Conservation (phyloP, 2,797 vertebrate species). For the Zenarchopterus dispar region DNA sequence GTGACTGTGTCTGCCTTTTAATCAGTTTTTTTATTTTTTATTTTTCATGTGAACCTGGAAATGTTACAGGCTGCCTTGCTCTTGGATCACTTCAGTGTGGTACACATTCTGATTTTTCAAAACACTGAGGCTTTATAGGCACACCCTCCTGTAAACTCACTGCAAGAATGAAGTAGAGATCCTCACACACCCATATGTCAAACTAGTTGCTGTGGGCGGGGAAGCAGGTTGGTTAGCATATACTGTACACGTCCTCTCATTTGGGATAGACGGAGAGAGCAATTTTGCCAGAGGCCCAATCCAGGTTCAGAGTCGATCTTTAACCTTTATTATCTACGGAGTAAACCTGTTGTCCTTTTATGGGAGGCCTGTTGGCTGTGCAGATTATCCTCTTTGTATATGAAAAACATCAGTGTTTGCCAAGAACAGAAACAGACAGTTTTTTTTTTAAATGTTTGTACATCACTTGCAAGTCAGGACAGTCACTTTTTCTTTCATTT, state of each 20-base stretch:
- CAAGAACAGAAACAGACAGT: slow-evolving; percentile 21
- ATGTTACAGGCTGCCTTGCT: slow-evolving; percentile 1
- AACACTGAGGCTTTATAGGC: slow-evolving; percentile 49
- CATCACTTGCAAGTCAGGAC: slow-evolving; percentile 25
- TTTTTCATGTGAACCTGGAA: slow-evolving; percentile 16
- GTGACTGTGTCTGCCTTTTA: slow-evolving; percentile 24
- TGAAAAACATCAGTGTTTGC: slow-evolving; percentile 32
- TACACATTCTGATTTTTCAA: slow-evolving; percentile 51
- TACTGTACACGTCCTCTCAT: slow-evolving; percentile 4
- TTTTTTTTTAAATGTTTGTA: slow-evolving; percentile 10
- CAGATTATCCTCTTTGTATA: not conserved
- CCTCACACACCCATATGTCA: slow-evolving; percentile 54
- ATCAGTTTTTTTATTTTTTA: slow-evolving; percentile 1
- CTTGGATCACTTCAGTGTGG: slow-evolving; percentile 17
- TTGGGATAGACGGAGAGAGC: slow-evolving; percentile 38
- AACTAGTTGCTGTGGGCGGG: slow-evolving; percentile 17
- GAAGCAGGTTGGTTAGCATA: slow-evolving; percentile 40
- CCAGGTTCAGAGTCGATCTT: slow-evolving; percentile 19
- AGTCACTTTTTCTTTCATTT: slow-evolving; percentile 14
- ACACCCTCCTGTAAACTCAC: slow-evolving; percentile 44
- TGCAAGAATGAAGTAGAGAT: slow-evolving; percentile 43
- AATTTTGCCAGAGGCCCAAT: slow-evolving; percentile 36
- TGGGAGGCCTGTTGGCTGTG: slow-evolving; percentile 17
- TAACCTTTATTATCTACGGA: slow-evolving; percentile 8
- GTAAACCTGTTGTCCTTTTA: slow-evolving; percentile 3